Evolutionary conservation across 64 coral and sea anemone genomes (phyloP), one percentile per base, ranked within the genome.

Genomic region (Pocillopora verrucosa): DNA sequence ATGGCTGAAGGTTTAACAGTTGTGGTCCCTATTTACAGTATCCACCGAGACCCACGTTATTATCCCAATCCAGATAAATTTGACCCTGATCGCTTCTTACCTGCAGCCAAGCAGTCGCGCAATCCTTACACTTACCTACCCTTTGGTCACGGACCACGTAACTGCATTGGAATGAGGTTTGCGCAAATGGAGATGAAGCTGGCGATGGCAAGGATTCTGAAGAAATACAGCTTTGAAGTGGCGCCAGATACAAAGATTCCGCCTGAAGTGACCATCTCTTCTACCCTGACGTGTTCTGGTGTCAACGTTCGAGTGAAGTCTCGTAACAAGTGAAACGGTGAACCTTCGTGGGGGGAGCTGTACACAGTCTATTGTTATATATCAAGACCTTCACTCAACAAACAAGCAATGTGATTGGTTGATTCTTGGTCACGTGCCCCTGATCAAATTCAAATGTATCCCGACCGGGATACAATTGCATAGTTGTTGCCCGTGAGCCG

Each of bases 121-220:
- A 76, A 87, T 73, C 90, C 90, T 4, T 92, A 87, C 76, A 41
- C 83, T 38, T 92, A 65, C 56, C 17, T 76, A 10, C 90, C 90
- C 11, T 92, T 92, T 87, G 90, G 90, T 20, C 81, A 86, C 34
- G 90, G 90, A 17, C 90, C 82, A 19, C 89, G 59, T 16, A 81
- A 83, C 57, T 90, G 89, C 65, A 91, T 91, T 77, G 89, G 89
- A 30, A 61, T 91, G 79, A 24, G 89, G 24, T 91, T 91, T 75
- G 89, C 89, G 16, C 80, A 64, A 80, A 83, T 91, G 68, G 68
- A 91, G 25, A 76, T 91, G 56, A 91, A 91, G 80, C 80, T 91
- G 11, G 80, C 74, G 16, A 85, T 91, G 74, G 80, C 83, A 4
- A 67, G 72, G n/a, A 60, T 91, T 22, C 62, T 91, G 56, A 83